These are phyloP conservation scores for Vireo altiloquus DNA, from an alignment of 2,113 vertebrate genomes.

Conservation along the genomic window DNA sequence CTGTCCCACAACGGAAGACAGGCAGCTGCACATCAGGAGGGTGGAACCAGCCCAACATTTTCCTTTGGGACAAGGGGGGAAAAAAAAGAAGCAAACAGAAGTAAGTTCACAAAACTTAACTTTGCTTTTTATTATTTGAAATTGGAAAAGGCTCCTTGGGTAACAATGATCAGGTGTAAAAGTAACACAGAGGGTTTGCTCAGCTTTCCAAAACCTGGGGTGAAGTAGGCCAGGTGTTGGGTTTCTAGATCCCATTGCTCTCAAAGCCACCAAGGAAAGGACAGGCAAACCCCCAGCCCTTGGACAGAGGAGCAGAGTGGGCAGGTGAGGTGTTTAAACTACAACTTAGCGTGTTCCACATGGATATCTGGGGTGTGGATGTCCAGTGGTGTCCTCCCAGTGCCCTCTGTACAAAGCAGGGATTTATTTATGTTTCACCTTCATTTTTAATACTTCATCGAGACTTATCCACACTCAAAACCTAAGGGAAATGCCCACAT, in stretches of 20 bases:
- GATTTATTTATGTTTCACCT: neutral
- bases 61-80: fast-evolving
- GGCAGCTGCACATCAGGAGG: neutral
- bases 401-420: neutral
- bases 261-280: neutral
- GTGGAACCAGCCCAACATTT: neutral
- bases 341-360: fast-evolving
- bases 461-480: neutral
- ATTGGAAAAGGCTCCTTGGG: constrained; percentile 36
- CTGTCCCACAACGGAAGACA: fast-evolving
- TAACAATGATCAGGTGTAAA: constrained; percentile 45
- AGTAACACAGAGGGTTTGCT: neutral
- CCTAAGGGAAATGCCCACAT: neutral
- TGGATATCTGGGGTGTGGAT: neutral
- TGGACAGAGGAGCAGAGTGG: neutral
- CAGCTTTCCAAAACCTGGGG: neutral
- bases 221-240: neutral
- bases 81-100: neutral
- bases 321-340: neutral
- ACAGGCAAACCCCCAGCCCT: neutral
- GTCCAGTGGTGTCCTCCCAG: neutral
- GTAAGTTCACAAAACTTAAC: constrained; percentile 35
- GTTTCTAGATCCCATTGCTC: neutral
- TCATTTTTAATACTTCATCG: neutral
- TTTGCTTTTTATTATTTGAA: constrained; percentile 60